Evolutionary conservation across 1,140 invertebrate genomes (phyloP), one percentile per base, ranked within the genome.

Genomic region (Ips typographus): DNA sequence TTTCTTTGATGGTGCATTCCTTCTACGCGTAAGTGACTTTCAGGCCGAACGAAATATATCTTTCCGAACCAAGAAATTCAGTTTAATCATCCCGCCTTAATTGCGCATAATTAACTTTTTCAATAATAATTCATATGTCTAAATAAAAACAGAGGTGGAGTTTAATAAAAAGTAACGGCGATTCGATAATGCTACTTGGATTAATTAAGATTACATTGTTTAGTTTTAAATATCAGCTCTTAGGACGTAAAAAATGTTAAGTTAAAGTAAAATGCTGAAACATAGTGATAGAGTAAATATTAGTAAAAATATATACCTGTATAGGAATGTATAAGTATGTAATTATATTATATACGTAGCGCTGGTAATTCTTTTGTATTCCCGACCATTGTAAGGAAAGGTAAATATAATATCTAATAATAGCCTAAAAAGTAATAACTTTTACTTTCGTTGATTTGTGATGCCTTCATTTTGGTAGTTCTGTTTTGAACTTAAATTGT

Each of bases 1-100:
- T 67, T 70, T 62, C 73, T 77, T 77, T 77, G 73, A 75, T 73
- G 64, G 61, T 68, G 64, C 68, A 76, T 76, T 76, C 73, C 65
- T 74, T 74, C 59, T 64, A 71, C 65, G 71, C 70, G 63, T 71
- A 73, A 75, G 72, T 73, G 67, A 73, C 70, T 74, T 72, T 73
- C 65, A 71, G 73, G 73, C 66, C 71, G 68, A 68, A 66, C 68
- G 68, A 66, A 53, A 72, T 65, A 53, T 74, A 69, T 61, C 52
- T 53, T 61, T 36, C 36, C 55, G 53, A 57, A 65, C 53, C 49
- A 38, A 36, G 62, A 49, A 49, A 49, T 8, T 22, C 22, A 22
- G 44, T 49, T 62, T 62, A 62, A 62, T 51, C 7, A 38, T 44
- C 2, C 60, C 44, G 43, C 40, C 51, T 37, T 53, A 42, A 22